These are phyloP conservation scores for Mohoua ochrocephala DNA, from an alignment of 2,113 vertebrate species.

Conservation along the genomic window DNA sequence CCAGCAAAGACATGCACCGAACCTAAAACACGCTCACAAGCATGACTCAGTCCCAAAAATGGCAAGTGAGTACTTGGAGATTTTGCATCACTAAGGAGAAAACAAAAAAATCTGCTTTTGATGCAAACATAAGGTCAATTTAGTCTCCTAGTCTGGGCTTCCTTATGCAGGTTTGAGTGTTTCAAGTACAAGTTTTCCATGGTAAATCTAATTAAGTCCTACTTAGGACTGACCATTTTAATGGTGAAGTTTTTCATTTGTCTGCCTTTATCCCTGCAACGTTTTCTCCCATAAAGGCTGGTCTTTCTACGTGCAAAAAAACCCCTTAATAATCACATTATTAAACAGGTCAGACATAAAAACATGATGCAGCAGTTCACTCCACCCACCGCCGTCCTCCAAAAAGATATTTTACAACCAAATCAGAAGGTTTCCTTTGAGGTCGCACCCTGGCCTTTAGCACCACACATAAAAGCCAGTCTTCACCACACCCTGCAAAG, in stretches of 20 bases:
- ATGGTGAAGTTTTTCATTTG: not conserved
- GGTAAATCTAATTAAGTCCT: not conserved
- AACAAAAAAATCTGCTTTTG: not conserved
- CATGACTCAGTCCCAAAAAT: not conserved
- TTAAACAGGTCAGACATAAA: constrained; percentile 50
- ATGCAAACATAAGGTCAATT: not conserved
- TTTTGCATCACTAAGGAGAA: not conserved
- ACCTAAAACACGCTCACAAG: not conserved
- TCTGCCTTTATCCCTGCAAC: not conserved
- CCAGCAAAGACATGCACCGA: not conserved
- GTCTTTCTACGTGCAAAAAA: not conserved
- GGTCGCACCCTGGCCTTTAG: constrained; percentile 71
- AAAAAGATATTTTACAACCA: constrained; percentile 63
- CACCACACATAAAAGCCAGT: constrained; percentile 59
- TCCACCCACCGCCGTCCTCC: constrained; percentile 16
- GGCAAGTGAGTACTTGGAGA: not conserved
- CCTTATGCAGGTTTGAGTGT: not conserved
- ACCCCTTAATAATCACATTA: not conserved
- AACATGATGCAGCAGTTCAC: constrained; percentile 61
- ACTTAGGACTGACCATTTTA: not conserved
- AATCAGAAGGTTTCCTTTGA: constrained; percentile 62
- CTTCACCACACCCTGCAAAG: constrained; percentile 56
- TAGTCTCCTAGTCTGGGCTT: not conserved
- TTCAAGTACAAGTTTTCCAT: not conserved
- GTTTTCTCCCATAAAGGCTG: not conserved